Evolutionary conservation across 2,797 vertebrate genomes (phyloP).

Genomic region (Pempheris klunzingeri): DNA sequence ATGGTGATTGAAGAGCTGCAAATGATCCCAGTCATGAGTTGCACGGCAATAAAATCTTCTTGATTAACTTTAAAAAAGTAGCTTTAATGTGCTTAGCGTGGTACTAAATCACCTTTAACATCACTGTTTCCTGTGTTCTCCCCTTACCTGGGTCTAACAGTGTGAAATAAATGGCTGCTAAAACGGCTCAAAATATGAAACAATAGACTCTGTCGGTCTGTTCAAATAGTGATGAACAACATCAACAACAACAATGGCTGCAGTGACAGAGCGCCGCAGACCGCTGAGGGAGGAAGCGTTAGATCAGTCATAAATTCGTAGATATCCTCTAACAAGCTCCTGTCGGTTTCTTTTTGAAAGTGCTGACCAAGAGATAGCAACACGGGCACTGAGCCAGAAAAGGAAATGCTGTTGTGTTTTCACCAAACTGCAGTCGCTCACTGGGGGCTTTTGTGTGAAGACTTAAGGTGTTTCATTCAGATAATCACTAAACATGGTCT

Average conservation of each 20-base stretch:
- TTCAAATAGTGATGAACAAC: constrained; percentile 21
- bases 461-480: constrained; percentile 21
- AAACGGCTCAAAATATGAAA: not conserved
- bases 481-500: constrained; percentile 43
- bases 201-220: not conserved
- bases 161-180: not conserved
- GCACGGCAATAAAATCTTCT: not conserved
- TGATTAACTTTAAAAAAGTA: no score
- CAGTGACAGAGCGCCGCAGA: constrained; percentile 9
- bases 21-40: not conserved
- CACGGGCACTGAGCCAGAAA: not conserved
- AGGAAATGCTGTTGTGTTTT: not conserved
- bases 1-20: constrained; percentile 25
- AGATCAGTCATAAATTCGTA: constrained; percentile 41
- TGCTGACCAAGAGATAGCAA: constrained; percentile 18
- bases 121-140: not conserved
- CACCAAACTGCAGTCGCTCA: constrained; percentile 7
- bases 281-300: not conserved
- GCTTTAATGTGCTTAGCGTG: not conserved
- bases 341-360: constrained; percentile 22
- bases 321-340: constrained; percentile 15
- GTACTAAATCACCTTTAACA: constrained; percentile 18
- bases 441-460: not conserved
- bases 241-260: not conserved
- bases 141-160: not conserved